These are phyloP conservation scores for Nemoura dubitans DNA, from an alignment of 2,888 invertebrate genomes.

Conservation along the genomic window DNA sequence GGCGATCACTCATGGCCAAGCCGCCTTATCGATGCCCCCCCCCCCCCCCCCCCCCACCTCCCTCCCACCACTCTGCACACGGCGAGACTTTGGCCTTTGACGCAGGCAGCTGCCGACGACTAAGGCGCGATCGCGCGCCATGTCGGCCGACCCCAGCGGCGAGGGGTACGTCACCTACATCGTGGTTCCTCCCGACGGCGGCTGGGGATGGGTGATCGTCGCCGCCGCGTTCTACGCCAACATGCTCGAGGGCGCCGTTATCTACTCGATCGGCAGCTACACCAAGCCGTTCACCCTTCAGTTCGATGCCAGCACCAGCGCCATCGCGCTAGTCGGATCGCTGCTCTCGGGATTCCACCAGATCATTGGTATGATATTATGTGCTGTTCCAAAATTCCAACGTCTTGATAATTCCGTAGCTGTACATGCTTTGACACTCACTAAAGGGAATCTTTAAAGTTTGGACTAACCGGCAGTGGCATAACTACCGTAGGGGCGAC, in stretches of 20 bases:
- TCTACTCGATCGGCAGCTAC: constrained; percentile 87
- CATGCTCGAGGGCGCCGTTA: constrained; percentile 92
- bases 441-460: too few species aligned
- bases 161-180: constrained; percentile 58
- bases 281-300: constrained; percentile 70
- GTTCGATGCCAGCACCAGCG: constrained; percentile 73
- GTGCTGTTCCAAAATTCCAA: too few species aligned
- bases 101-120: neutral
- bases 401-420: too few species aligned
- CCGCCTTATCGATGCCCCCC: too few species aligned
- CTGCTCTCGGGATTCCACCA: constrained; percentile 91
- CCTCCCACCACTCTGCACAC: too few species aligned
- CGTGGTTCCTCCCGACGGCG: constrained; percentile 90
- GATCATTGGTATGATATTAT: constrained; percentile 82
- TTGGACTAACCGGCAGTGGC: too few species aligned
- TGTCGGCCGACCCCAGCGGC: constrained; percentile 57
- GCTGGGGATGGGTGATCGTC: constrained; percentile 95
- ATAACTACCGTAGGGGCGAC: too few species aligned
- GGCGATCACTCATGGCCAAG: too few species aligned
- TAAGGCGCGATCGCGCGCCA: constrained; percentile 58
- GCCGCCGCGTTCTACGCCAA: constrained; percentile 92
- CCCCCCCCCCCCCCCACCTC: too few species aligned
- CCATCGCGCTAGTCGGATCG: constrained; percentile 85
- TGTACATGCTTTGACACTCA: too few species aligned
- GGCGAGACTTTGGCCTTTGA: too few species aligned